Evolutionary conservation across 1,140 invertebrate species (phyloP), one percentile per base, ranked within the genome.

Genomic region (Kradibia gibbosae): DNA sequence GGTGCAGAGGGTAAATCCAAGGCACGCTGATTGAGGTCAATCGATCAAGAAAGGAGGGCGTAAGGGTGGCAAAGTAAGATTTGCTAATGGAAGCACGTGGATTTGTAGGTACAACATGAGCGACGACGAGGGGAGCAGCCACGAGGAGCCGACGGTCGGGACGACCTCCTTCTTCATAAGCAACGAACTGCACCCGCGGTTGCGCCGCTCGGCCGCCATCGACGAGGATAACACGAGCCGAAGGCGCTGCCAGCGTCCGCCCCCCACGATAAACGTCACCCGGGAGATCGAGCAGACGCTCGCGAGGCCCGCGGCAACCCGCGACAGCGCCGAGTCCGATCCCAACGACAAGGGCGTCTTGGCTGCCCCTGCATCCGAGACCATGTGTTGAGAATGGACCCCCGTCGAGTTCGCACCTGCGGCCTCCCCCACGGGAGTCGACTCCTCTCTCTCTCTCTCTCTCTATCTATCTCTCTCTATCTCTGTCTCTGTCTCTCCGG

Each of bases 31-130:
- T n/a, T n/a, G 1, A 60, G 13, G 11, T n/a, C 25, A 4, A 60
- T 13, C 17, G 17, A 28, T 4, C 3, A n/a, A n/a, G 45, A 7
- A 8, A 15, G 7, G 7, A 7, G 45, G 15, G 7, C 45, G 45
- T 48, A 48, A 15, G 45, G 7, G 15, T 8, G 45, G 45, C 45
- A 15, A 48, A 5, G n/a, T 25, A 2, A 20, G 3, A 57, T 8
- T 57, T n/a, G 2, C 10, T 60, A 60, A 60, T 13, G 25, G 31
- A 60, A 13, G 55, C 15, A 28, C 25, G 0, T 22, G 20, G 1
- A 4, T 71, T 22, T 11, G 25, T 20, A 83, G 84, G 4, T 93
- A 95, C 53, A 89, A 94, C 78, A 90, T 93, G 83, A 91, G 91
- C 1, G 87, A 88, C 22, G 88, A 90, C 39, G 86, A 89, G 67